These are phyloP conservation scores for Synchiropus splendidus DNA, from an alignment of 2,113 vertebrate species.

Conservation along the genomic window DNA sequence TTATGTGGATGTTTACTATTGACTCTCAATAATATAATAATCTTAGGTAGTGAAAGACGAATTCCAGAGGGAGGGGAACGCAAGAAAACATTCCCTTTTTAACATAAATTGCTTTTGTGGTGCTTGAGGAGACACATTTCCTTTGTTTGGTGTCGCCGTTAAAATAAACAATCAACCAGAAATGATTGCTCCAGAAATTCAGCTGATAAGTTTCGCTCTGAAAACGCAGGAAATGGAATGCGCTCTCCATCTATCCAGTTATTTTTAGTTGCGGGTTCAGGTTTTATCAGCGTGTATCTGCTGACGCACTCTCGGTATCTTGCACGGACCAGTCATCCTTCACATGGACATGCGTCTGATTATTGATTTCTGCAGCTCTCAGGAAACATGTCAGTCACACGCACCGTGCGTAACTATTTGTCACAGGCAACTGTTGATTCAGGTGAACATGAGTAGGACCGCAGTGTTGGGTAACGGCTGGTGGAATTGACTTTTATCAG, in stretches of 20 bases:
- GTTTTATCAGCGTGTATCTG: slow-evolving; percentile 11
- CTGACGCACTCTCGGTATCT: too few species aligned
- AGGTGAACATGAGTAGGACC: slow-evolving; percentile 1
- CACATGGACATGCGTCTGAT: not conserved
- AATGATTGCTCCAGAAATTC: slow-evolving; percentile 32
- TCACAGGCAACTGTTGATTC: slow-evolving; percentile 4
- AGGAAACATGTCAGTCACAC: too few species aligned
- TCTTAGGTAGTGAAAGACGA: not conserved
- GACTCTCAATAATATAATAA: too few species aligned
- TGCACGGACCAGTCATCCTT: not conserved
- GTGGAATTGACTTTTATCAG: too few species aligned
- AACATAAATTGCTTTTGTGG: slow-evolving; percentile 14
- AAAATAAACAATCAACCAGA: slow-evolving; percentile 28
- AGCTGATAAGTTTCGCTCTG: slow-evolving; percentile 37
- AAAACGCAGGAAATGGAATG: slow-evolving; percentile 42
- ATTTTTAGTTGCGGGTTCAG: slow-evolving; percentile 39
- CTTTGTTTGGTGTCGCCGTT: slow-evolving; percentile 36
- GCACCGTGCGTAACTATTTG: not conserved
- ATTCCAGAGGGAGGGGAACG: not conserved
- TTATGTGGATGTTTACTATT: too few species aligned
- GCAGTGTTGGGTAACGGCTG: too few species aligned
- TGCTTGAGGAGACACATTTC: slow-evolving; percentile 25
- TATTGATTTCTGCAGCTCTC: not conserved
- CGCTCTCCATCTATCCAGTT: slow-evolving; percentile 46
- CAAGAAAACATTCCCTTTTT: slow-evolving; percentile 9